Base-by-base conservation (phyloP, 2,113 vertebrate species). In the Varanus salvator region DNA sequence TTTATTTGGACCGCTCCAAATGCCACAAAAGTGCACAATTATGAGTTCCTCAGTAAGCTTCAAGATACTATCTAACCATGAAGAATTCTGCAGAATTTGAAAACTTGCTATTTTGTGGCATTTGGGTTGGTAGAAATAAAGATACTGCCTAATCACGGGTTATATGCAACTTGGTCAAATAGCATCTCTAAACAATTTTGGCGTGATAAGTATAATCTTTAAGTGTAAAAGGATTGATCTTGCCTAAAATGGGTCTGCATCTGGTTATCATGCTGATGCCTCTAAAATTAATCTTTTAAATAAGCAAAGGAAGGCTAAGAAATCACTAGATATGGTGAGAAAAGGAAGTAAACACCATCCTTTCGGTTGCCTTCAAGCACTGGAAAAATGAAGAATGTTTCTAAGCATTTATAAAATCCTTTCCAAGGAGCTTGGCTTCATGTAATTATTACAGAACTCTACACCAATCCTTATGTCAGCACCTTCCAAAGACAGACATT, bases 231-330 rank as follows among this genome's bases (percentile, higher is more conserved):
- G 86, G 91, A 83, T 0, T 0, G 66, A 72, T 91, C 90, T 87
- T 57, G 74, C 60, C 72, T 92, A 89, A 91, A 95, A 94, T 64
- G 87, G 91, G 91, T 85, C 27, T 90, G 90, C 88, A 84, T 54
- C 88, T 85, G 89, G 91, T 90, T 54, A 54, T 54, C 85, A 93
- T 89, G 86, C 91, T 90, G 44, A 50, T 8, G 50, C 66, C 48
- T 52, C 34, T 72, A 44, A 44, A 44, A 44, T n/a, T 87, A n/a
- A 50, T 50, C 44, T 87, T 68, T 68, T 6, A n/a, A 66, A 77
- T 80, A 27, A 50, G 27, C 68, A 29, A 31, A 69, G 75, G 27
- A 60, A 38, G 12, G 12, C 72, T n/a, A 54, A 86, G 52, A 27
- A 57, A 78, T 87, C 25, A 57, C 34, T 11, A 44, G 9, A 38